A percentile compares a stretch with the other conserved stretches of the same genome.
phyloP scores from a whole-genome alignment of 2,797 vertebrate species.

The Centroberyx gerrardi region DNA sequence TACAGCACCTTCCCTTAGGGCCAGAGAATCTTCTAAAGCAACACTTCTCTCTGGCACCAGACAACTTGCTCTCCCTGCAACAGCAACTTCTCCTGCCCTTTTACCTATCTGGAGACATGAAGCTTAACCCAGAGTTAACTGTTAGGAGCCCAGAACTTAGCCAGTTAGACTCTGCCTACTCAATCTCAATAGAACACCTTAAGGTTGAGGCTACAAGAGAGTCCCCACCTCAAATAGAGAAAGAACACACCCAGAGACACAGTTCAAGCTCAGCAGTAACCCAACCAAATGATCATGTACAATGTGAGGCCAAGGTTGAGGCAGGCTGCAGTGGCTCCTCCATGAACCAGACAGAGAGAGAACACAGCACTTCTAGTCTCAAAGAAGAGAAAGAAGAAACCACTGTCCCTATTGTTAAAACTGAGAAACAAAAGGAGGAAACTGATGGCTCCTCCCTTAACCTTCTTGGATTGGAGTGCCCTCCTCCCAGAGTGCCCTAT shows the following conservation, averaged over 20 bases:
- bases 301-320: conserved; percentile 56
- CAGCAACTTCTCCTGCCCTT: conserved; percentile 97
- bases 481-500: conserved; percentile 95
- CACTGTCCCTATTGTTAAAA: conserved; percentile 46
- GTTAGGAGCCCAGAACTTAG: conserved; percentile 88
- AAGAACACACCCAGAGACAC: conserved; percentile 82
- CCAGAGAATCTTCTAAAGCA: conserved; percentile 91
- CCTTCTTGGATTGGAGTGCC: conserved; percentile 83
- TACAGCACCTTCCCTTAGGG: conserved; percentile 94
- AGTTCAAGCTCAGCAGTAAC: conserved; percentile 39
- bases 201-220: conserved; percentile 87
- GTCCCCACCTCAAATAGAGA: conserved; percentile 76
- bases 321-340: conserved; percentile 43
- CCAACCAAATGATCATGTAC: conserved; percentile 50
- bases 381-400: conserved; percentile 81
- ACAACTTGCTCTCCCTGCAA: conserved; percentile 93
- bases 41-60: conserved; percentile 93
- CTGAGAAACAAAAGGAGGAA: conserved; percentile 64
- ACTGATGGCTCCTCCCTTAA: conserved; percentile 62
- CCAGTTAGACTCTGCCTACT: conserved; percentile 80
- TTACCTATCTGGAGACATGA: conserved; percentile 97
- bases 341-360: conserved; percentile 84
- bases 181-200: conserved; percentile 80
- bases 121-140: conserved; percentile 92
- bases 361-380: conserved; percentile 69